These are phyloP conservation scores for Magallana angulata DNA, from an alignment of 1,140 invertebrate genomes.

Conservation along the genomic window DNA sequence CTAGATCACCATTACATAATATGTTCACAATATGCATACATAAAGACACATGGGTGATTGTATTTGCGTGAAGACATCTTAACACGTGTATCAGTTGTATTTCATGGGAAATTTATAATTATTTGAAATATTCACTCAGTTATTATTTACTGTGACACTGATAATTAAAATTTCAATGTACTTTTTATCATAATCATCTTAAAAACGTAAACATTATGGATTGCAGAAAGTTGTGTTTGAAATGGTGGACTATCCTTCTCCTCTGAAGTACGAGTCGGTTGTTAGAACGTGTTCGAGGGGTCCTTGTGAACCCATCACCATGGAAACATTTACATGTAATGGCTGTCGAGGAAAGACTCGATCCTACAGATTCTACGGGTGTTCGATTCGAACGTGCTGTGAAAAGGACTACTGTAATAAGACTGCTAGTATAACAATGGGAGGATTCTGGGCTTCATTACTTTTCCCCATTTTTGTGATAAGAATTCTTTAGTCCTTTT, in stretches of 20 bases:
- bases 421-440: not conserved
- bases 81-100: not conserved
- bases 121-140: not conserved
- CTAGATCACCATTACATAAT: not conserved
- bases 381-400: not conserved
- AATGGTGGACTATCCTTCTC: not conserved
- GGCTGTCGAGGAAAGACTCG: not conserved
- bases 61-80: not conserved
- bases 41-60: not conserved
- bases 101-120: not conserved
- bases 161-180: too few species aligned
- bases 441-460: not conserved
- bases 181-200: not conserved
- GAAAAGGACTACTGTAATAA: not conserved
- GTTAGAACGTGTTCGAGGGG: not conserved
- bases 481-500: not conserved
- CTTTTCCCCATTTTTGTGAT: not conserved
- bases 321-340: not conserved
- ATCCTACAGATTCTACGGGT: not conserved
- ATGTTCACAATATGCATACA: not conserved
- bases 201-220: not conserved
- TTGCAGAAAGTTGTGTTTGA: slow-evolving; percentile 19
- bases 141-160: not conserved
- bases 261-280: not conserved
- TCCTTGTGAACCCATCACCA: not conserved